Percentiles rank a stretch among this genome's conserved stretches.
phyloP scores from a whole-genome alignment of 2,113 vertebrate species.

The Anoura caudifer region DNA sequence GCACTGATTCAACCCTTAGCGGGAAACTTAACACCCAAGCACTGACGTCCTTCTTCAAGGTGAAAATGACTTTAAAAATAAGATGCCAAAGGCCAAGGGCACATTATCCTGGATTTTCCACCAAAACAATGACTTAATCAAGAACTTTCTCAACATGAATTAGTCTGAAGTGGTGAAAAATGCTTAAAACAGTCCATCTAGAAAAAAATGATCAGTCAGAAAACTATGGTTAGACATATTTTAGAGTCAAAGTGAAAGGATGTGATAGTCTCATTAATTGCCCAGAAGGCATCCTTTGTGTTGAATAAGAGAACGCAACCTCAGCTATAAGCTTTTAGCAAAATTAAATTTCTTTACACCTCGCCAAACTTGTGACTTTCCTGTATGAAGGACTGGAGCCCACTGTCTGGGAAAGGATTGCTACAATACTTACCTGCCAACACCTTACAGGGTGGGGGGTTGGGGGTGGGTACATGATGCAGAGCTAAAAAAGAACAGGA shows the following conservation, averaged over 20 bases:
- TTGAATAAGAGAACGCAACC: slow-evolving; percentile 18
- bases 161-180: background rate
- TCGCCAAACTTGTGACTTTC: slow-evolving; percentile 37
- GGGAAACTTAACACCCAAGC: background rate
- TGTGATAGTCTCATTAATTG: slow-evolving; percentile 60
- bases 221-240: slow-evolving; percentile 45
- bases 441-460: background rate
- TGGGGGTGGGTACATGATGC: background rate
- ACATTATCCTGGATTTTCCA: background rate
- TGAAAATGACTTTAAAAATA: background rate
- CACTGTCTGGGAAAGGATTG: background rate
- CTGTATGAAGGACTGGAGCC: background rate
- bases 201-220: slow-evolving; percentile 47
- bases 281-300: slow-evolving; percentile 28
- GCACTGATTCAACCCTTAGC: background rate
- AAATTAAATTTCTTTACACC: slow-evolving; percentile 59
- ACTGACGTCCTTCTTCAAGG: background rate
- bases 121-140: background rate
- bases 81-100: background rate
- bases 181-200: background rate
- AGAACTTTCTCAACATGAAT: slow-evolving; percentile 7
- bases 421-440: background rate
- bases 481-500: background rate
- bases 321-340: slow-evolving; percentile 57
- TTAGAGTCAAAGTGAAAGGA: slow-evolving; percentile 67